A percentile compares a stretch with the other conserved stretches of the same genome.
These are phyloP conservation scores for Lepidocyrtinus sp. DNA, from an alignment of 2,888 invertebrate genomes.

Conservation along the genomic window DNA sequence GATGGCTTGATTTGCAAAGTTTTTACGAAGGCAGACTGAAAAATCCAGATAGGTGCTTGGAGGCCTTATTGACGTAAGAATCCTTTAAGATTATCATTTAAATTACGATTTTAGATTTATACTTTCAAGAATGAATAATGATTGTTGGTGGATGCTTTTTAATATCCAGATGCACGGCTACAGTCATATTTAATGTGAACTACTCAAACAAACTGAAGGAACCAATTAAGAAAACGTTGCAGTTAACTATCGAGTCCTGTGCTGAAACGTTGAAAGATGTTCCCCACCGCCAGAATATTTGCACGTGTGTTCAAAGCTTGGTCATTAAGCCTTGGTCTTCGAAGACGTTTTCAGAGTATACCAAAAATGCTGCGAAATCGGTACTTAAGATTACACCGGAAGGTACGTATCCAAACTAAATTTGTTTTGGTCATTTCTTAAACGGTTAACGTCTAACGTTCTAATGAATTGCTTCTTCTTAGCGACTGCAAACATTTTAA, in stretches of 20 bases:
- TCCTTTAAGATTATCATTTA: background rate
- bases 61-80: constrained; percentile 34
- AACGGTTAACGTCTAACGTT: background rate
- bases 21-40: background rate
- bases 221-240: background rate
- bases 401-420: background rate
- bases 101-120: background rate
- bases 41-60: constrained; percentile 26
- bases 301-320: constrained; percentile 17
- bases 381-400: constrained; percentile 14
- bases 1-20: constrained; percentile 15
- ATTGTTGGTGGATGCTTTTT: background rate
- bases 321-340: constrained; percentile 33
- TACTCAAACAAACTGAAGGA: constrained; percentile 18
- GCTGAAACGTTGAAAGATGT: background rate
- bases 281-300: background rate
- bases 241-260: background rate
- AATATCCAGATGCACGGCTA: constrained; percentile 38
- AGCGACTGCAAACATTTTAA: constrained; percentile 48
- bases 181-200: constrained; percentile 10
- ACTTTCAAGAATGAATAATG: background rate
- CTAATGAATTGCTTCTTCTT: constrained; percentile 18
- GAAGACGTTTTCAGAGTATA: background rate
- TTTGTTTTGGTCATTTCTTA: background rate
- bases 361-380: background rate